Percentiles rank a stretch among this genome's conserved stretches.
These are phyloP conservation scores for Cephus pulcher DNA, from an alignment of 2,888 invertebrate genomes.

Conservation along the genomic window DNA sequence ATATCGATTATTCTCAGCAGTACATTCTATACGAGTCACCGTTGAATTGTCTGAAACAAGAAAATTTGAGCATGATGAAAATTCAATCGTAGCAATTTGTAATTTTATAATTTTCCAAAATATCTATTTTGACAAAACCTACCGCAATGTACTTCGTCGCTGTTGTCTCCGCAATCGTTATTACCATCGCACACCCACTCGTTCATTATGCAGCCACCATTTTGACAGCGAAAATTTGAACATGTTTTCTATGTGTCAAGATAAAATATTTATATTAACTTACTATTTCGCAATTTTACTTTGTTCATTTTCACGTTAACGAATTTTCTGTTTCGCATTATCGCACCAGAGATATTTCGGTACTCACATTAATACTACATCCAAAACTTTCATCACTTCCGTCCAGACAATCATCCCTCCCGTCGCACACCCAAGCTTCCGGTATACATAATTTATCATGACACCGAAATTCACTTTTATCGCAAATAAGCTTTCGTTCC, in stretches of 20 bases:
- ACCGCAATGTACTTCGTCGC: conserved; percentile 58
- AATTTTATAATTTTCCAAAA: too few species aligned
- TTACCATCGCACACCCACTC: conserved; percentile 71
- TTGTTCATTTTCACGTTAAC: neutral
- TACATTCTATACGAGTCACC: conserved; percentile 65
- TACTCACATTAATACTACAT: conserved; percentile 49
- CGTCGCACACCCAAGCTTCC: conserved; percentile 61
- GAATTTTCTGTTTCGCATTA: neutral
- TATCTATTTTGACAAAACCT: neutral
- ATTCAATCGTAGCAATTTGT: neutral
- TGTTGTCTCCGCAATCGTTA: conserved; percentile 71
- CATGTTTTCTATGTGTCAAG: conserved; percentile 62
- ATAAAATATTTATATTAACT: neutral
- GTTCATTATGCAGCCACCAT: conserved; percentile 69
- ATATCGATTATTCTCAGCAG: conserved; percentile 67
- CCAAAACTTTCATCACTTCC: conserved; percentile 62
- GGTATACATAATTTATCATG: conserved; percentile 57
- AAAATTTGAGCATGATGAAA: neutral
- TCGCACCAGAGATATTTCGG: conserved; percentile 15
- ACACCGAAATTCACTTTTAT: conserved; percentile 47
- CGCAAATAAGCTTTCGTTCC: conserved; percentile 26
- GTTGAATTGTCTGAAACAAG: conserved; percentile 49
- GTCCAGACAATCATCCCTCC: conserved; percentile 61
- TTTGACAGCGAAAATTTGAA: conserved; percentile 73
- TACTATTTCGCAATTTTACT: neutral